Conservation (phyloP, 2,113 vertebrate genomes). For the Strix uralensis region DNA sequence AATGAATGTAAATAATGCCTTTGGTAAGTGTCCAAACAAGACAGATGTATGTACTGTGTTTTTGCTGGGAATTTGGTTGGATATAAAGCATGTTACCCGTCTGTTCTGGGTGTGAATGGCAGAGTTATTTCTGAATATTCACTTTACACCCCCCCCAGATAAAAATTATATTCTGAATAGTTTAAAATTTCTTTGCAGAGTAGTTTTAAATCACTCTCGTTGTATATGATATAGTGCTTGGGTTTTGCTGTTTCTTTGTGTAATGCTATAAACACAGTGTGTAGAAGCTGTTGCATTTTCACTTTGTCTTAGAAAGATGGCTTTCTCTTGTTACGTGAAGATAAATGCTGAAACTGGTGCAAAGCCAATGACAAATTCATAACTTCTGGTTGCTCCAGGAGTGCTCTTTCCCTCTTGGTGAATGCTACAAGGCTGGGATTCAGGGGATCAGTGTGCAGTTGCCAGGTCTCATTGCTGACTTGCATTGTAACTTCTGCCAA, state of each 20-base stretch:
- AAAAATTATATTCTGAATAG: not conserved
- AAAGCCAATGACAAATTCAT: not conserved
- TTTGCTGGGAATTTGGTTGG: not conserved
- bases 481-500: not conserved
- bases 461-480: not conserved
- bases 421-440: not conserved
- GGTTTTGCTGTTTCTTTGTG: not conserved
- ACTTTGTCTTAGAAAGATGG: not conserved
- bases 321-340: not conserved
- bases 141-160: not conserved
- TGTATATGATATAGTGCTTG: not conserved
- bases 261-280: not conserved
- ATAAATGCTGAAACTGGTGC: not conserved
- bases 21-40: not conserved
- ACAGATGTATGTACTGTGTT: not conserved
- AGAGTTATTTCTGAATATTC: not conserved
- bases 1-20: constrained; percentile 16
- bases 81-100: fast-evolving
- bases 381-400: not conserved
- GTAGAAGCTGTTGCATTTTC: not conserved
- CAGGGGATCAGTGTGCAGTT: not conserved
- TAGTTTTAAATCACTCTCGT: not conserved
- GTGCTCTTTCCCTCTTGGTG: not conserved
- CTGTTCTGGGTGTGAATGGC: not conserved
- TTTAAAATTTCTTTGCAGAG: not conserved